phyloP scores from a whole-genome alignment of 2,113 vertebrate genomes.

The Pithys albifrons region DNA sequence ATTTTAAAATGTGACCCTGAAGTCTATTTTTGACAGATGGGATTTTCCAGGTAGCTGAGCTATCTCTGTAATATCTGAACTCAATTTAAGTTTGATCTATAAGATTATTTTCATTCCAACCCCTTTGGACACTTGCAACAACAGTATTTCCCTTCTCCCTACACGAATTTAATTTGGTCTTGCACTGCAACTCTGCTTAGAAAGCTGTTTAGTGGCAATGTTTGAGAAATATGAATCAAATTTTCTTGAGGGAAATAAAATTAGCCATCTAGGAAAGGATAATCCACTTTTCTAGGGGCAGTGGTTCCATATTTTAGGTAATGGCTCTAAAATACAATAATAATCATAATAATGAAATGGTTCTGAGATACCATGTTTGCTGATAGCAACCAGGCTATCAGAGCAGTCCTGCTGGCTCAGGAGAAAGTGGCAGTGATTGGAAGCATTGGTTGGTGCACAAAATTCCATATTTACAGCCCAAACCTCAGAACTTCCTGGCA shows the following conservation, averaged over 20 bases:
- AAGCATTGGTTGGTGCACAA: background rate
- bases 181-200: slow-evolving; percentile 36
- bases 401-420: background rate
- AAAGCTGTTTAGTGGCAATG: slow-evolving; percentile 48
- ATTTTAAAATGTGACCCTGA: slow-evolving; percentile 10
- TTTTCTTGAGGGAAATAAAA: slow-evolving; percentile 50
- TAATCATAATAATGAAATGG: slow-evolving; percentile 25
- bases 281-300: slow-evolving; percentile 51
- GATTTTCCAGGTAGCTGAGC: slow-evolving; percentile 21
- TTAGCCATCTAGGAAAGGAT: slow-evolving; percentile 41
- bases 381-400: background rate
- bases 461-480: background rate
- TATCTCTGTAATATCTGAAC: slow-evolving; percentile 39
- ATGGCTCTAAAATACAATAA: slow-evolving; percentile 10
- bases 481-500: background rate
- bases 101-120: slow-evolving; percentile 65
- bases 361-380: background rate
- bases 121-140: slow-evolving; percentile 28
- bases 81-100: slow-evolving; percentile 54
- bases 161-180: slow-evolving; percentile 40
- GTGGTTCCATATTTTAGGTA: background rate
- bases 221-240: slow-evolving; percentile 53
- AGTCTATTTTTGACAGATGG: slow-evolving; percentile 39
- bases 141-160: slow-evolving; percentile 47
- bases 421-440: background rate